These are phyloP conservation scores for Clarias pachynema DNA, from an alignment of 2,797 vertebrate genomes.

Conservation along the genomic window DNA sequence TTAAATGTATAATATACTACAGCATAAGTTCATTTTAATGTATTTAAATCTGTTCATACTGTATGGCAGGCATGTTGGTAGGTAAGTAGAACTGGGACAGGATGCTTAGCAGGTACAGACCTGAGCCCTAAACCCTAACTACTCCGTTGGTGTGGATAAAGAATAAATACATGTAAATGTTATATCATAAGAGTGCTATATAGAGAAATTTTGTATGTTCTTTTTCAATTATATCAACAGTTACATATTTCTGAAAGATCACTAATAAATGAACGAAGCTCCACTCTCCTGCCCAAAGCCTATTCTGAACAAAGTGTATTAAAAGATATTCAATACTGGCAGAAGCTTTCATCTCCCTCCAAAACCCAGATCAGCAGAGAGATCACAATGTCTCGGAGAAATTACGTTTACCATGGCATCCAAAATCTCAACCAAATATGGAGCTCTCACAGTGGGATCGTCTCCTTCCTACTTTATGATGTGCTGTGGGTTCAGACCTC, in stretches of 20 bases:
- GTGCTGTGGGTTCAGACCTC: conserved; percentile 12
- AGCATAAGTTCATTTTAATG: neutral
- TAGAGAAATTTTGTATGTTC: neutral
- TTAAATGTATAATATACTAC: neutral
- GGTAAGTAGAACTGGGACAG: neutral
- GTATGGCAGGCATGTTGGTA: neutral
- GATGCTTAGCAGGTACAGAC: neutral
- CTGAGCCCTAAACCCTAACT: neutral
- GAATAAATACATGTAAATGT: neutral
- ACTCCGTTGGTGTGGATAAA: neutral
- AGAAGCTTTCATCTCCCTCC: neutral
- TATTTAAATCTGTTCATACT: neutral
- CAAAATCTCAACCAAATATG: conserved; percentile 70
- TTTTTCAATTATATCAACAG: neutral
- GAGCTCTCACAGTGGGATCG: conserved; percentile 26
- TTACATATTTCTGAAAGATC: neutral
- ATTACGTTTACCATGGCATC: conserved; percentile 52
- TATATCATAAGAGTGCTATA: neutral
- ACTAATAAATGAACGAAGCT: neutral
- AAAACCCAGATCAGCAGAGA: conserved; percentile 5
- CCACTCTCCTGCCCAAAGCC: neutral
- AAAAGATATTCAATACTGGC: neutral
- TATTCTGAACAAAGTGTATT: neutral
- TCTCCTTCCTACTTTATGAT: conserved; percentile 25
- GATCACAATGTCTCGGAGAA: conserved; percentile 18